Evolutionary conservation across 2,888 invertebrate species (phyloP).

Genomic region (Melanophora roralis): DNA sequence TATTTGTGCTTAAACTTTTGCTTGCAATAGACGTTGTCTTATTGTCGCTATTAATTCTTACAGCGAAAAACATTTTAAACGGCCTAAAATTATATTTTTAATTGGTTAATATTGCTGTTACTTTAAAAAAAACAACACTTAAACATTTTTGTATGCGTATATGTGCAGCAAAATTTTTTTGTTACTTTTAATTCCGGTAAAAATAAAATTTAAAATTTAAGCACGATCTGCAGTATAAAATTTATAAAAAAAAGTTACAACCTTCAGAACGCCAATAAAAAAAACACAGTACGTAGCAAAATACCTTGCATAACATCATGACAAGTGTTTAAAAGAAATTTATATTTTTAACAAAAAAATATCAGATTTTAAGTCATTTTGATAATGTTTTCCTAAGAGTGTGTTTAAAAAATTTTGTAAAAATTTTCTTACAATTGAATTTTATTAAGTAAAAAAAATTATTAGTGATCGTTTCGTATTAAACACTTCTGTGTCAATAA

Average conservation of each 20-base stretch:
- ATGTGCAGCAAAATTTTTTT: background rate
- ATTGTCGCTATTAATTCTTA: no score
- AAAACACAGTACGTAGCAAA: background rate
- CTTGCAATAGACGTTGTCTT: constrained; percentile 50
- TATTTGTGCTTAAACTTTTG: constrained; percentile 58
- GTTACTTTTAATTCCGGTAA: constrained; percentile 39
- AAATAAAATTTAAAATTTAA: constrained; percentile 20
- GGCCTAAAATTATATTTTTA: background rate
- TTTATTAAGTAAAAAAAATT: background rate
- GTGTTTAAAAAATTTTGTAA: background rate
- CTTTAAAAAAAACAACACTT: background rate
- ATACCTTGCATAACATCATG: background rate
- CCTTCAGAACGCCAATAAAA: no score
- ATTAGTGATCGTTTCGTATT: background rate
- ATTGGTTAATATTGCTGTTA: constrained; percentile 1
- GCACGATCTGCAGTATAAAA: constrained; percentile 24
- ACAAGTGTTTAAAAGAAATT: background rate
- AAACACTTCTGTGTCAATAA: background rate
- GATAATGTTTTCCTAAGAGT: background rate
- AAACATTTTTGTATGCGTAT: no score
- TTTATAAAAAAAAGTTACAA: background rate
- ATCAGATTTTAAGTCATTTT: background rate
- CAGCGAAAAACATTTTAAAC: no score
- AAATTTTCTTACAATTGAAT: background rate
- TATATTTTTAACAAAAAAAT: background rate